A percentile compares a stretch with the other conserved stretches of the same genome.
Evolutionary conservation across 2,113 vertebrate genomes (phyloP).

Genomic region (Aldabrachelys gigantea): DNA sequence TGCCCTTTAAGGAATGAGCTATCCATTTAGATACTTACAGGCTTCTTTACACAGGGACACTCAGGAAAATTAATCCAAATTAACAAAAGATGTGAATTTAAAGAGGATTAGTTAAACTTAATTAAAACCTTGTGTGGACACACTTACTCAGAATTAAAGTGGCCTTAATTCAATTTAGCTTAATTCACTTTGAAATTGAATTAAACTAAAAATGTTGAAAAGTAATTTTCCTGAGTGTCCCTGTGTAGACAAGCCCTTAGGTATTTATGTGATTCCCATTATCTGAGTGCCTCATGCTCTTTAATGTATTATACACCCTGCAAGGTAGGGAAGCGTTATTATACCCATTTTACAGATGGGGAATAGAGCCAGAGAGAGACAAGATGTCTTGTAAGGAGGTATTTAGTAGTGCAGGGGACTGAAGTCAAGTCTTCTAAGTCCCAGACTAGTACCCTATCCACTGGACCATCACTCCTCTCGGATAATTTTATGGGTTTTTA

Average conservation of each 20-base stretch:
- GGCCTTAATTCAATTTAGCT: background rate
- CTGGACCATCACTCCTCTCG: background rate
- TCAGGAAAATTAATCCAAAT: background rate
- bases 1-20: background rate
- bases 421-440: background rate
- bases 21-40: background rate
- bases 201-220: background rate
- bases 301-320: background rate
- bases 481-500: background rate
- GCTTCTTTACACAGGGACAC: background rate
- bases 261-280: background rate
- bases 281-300: background rate
- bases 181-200: background rate
- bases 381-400: background rate
- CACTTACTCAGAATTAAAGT: background rate
- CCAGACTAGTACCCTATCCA: background rate
- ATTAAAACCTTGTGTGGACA: background rate
- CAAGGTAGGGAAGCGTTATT: background rate
- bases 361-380: background rate
- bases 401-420: background rate
- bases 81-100: background rate
- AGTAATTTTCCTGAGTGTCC: background rate
- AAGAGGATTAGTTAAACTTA: background rate
- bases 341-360: background rate
- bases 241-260: background rate